Evolutionary conservation across 1,140 invertebrate species (phyloP).

Genomic region (Patella vulgata): DNA sequence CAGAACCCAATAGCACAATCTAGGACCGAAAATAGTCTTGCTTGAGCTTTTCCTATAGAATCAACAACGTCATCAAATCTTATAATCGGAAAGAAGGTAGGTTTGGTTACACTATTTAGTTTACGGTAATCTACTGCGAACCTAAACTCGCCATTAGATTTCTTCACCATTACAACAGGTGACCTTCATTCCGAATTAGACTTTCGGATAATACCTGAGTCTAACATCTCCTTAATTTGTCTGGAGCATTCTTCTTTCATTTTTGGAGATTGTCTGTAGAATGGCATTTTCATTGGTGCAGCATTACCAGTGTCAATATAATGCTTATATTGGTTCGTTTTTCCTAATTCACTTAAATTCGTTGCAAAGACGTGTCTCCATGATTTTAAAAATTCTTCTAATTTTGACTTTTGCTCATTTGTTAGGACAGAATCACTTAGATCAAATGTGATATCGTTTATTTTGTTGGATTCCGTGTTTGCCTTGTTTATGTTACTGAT

Average conservation of each 20-base stretch:
- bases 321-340: conserved; percentile 9
- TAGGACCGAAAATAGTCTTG: conserved; percentile 19
- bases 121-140: conserved; percentile 37
- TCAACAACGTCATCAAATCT: conserved; percentile 29
- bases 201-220: conserved; percentile 19
- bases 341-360: conserved; percentile 17
- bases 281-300: conserved; percentile 7
- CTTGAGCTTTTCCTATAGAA: conserved; percentile 16
- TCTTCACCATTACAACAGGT: conserved; percentile 38
- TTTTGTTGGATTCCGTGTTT: not conserved
- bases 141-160: conserved; percentile 24
- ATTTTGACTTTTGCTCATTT: conserved; percentile 4
- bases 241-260: conserved; percentile 11
- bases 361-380: conserved; percentile 15
- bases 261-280: too few species aligned
- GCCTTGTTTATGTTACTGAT: not conserved
- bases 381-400: conserved; percentile 4
- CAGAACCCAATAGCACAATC: conserved; percentile 30
- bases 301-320: conserved; percentile 24
- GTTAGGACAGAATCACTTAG: conserved; percentile 16
- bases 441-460: conserved; percentile 12
- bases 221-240: conserved; percentile 25
- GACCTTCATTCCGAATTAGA: conserved; percentile 21
- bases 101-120: conserved; percentile 29
- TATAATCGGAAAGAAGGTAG: conserved; percentile 17